These are phyloP conservation scores for Helarctos malayanus DNA, from an alignment of 2,797 vertebrate genomes.

Conservation along the genomic window DNA sequence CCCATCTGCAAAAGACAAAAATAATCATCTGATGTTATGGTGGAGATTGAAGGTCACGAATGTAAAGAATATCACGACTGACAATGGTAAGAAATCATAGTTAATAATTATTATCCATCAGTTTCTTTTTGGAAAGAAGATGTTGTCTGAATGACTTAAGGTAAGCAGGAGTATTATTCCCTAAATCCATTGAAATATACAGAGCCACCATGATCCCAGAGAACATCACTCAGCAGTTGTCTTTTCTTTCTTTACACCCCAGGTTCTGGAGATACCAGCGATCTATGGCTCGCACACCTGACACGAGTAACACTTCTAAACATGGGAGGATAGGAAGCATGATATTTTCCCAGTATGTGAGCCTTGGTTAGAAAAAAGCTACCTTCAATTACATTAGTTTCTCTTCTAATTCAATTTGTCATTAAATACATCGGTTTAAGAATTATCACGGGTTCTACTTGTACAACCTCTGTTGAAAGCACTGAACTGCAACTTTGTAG, in stretches of 20 bases:
- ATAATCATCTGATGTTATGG: not conserved
- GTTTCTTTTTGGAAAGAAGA: slow-evolving; percentile 35
- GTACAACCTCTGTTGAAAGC: not conserved
- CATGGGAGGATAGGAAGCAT: not conserved
- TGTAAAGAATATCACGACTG: not conserved
- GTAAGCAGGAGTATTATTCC: not conserved
- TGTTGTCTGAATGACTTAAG: not conserved
- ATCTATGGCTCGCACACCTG: not conserved
- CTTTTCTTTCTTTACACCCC: not conserved
- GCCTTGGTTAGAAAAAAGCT: not conserved
- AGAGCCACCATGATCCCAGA: not conserved
- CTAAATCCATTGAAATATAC: not conserved
- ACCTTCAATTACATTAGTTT: slow-evolving; percentile 37
- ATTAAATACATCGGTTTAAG: slow-evolving; percentile 11
- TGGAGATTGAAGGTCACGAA: not conserved
- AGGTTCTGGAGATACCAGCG: not conserved
- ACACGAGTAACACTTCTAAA: not conserved
- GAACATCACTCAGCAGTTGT: not conserved
- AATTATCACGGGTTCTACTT: not conserved
- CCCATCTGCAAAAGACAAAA: not conserved
- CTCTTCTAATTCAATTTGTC: slow-evolving; percentile 29
- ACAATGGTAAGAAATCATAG: not conserved
- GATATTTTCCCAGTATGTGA: not conserved
- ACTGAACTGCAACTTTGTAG: not conserved
- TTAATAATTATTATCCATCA: not conserved